Evolutionary conservation across 2,797 vertebrate genomes (phyloP), one percentile per base, ranked within the genome.

Genomic region (Emys orbicularis): DNA sequence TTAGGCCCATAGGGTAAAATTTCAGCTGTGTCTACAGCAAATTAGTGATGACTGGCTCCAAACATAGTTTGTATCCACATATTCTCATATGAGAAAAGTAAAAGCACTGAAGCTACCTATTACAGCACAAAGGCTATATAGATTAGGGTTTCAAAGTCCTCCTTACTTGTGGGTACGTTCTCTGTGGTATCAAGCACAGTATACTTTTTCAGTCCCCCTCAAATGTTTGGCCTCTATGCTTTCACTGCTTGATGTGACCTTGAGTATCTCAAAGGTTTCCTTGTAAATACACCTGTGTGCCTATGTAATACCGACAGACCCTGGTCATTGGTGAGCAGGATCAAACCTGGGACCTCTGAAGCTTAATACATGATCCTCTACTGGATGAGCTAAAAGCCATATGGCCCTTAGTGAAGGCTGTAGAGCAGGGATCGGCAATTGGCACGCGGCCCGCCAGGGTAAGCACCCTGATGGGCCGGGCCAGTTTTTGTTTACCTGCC

Each of bases 121-220:
- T 79, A 12, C 34, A 84, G 23, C 34, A 49, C 15, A 16, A 61
- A 79, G 29, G 3, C 34, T n/a, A n/a, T n/a, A n/a, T 19, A 65
- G 61, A 31, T 52, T 74, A 1, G 2, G 3, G 6, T 86, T 89
- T 87, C 52, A 76, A 61, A 68, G 27, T 37, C 13, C 9, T 91
- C 21, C 57, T 37, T 11, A 0, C 90, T 4, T 84, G 41, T 37
- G 16, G 18, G 2, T 0, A 1, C 21, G 9, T 21, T 93, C 5
- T 6, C 54, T 1, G 8, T 77, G 2, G 52, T 87, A 82, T 31
- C 23, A 50, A 18, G 54, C 90, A 21, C 10, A 77, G 25, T 6
- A 18, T 5, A 5, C 34, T 9, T 56, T 77, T 94, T 90, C 56
- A 37, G n/a, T 72, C 19, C 10, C n/a, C 18, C n/a, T 72, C n/a